Evolutionary conservation across 2,888 invertebrate genomes (phyloP).

Genomic region (Trilocha varians): DNA sequence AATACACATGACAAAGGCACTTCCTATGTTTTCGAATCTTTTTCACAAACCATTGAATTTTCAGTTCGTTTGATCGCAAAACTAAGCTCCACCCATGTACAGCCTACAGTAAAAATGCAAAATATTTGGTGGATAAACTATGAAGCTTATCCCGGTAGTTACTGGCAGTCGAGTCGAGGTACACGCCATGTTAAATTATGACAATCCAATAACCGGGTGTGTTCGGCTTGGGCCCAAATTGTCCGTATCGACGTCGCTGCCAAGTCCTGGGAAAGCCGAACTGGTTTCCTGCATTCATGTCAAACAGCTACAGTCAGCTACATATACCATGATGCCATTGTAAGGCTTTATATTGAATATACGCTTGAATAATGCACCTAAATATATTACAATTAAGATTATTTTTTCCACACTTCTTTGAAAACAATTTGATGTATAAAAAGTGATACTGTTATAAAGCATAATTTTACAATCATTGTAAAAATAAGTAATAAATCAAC

Average conservation of each 20-base stretch:
- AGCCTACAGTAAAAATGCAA: slow-evolving; percentile 1
- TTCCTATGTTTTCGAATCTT: no score
- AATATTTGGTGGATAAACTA: slow-evolving; percentile 32
- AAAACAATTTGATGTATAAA: no score
- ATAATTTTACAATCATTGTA: no score
- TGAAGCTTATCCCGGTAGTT: slow-evolving; percentile 37
- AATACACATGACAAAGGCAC: no score
- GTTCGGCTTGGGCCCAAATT: slow-evolving; percentile 62
- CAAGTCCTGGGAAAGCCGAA: slow-evolving; percentile 37
- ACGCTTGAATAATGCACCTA: no score
- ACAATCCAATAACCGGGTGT: slow-evolving; percentile 67
- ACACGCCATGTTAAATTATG: slow-evolving; percentile 60
- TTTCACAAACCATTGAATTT: no score
- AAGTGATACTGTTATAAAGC: no score
- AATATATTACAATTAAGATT: no score
- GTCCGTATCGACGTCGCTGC: slow-evolving; percentile 52
- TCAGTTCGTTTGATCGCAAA: no score
- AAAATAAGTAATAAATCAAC: no score
- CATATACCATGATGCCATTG: background rate
- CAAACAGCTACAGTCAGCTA: background rate
- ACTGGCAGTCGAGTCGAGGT: slow-evolving; percentile 47
- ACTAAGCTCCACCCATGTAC: background rate
- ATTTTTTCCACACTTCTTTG: no score
- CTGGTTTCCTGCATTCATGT: background rate
- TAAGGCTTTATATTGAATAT: no score